phyloP scores from a whole-genome alignment of 2,888 invertebrate genomes.

The Pterobdella sp. region DNA sequence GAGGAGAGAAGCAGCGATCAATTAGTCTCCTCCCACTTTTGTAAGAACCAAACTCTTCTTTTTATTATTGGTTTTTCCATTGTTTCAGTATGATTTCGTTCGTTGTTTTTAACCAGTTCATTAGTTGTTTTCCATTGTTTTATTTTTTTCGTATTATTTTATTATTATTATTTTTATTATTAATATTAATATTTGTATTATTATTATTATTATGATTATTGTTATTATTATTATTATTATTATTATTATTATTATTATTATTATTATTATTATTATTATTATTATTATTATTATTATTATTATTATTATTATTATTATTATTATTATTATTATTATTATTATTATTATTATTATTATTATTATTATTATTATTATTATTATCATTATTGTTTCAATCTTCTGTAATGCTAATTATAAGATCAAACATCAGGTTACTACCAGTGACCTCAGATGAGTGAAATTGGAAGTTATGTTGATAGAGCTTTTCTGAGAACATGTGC shows the following conservation, averaged over 20 bases:
- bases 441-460: too few species aligned
- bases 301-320: slow-evolving; percentile 20
- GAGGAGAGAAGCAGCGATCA: too few species aligned
- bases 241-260: slow-evolving; percentile 20
- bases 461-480: too few species aligned
- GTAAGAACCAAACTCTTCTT: background rate
- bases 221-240: slow-evolving; percentile 20
- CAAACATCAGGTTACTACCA: background rate
- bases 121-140: background rate
- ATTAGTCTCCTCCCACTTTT: too few species aligned
- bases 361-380: slow-evolving; percentile 20
- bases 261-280: slow-evolving; percentile 20
- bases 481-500: too few species aligned
- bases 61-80: background rate
- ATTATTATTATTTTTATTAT: slow-evolving; percentile 15
- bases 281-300: slow-evolving; percentile 20
- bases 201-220: slow-evolving; percentile 18
- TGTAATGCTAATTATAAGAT: background rate
- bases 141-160: background rate
- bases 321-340: slow-evolving; percentile 20
- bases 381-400: slow-evolving; percentile 13
- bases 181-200: slow-evolving; percentile 8
- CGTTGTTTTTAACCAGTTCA: background rate
- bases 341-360: slow-evolving; percentile 20
- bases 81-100: background rate